Percentiles rank a stretch among this genome's conserved stretches.
Evolutionary conservation across 2,888 invertebrate genomes (phyloP).

Genomic region (Adelognathus sp.): DNA sequence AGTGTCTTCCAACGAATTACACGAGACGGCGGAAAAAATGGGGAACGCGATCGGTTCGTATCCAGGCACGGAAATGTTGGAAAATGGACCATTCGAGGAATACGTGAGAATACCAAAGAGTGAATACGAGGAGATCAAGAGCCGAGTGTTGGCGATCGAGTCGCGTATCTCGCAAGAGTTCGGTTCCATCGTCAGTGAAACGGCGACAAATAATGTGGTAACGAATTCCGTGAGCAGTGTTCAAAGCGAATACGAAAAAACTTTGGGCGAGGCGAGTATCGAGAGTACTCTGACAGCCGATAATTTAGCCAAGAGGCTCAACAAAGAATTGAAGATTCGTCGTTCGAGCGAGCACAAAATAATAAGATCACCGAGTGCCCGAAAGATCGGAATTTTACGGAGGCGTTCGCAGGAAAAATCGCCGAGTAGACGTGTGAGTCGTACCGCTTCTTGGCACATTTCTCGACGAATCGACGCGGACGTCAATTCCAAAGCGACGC

Average conservation of each 20-base stretch:
- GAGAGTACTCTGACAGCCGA: constrained; percentile 86
- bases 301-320: constrained; percentile 87
- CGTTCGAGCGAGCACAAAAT: constrained; percentile 87
- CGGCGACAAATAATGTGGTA: constrained; percentile 70
- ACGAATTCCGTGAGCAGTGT: constrained; percentile 85
- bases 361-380: constrained; percentile 90
- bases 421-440: constrained; percentile 74
- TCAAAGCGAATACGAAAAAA: constrained; percentile 88
- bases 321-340: constrained; percentile 89
- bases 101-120: constrained; percentile 88
- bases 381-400: constrained; percentile 90
- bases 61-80: not conserved
- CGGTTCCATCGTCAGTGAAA: constrained; percentile 73
- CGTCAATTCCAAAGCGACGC: constrained; percentile 52
- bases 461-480: constrained; percentile 64
- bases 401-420: constrained; percentile 86
- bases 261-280: constrained; percentile 87
- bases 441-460: constrained; percentile 87
- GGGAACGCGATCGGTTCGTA: not conserved
- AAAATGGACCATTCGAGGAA: constrained; percentile 80
- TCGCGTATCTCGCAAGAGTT: constrained; percentile 87
- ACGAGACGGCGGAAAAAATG: not conserved
- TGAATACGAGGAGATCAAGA: constrained; percentile 91
- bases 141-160: constrained; percentile 88
- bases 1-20: constrained; percentile 30